A percentile compares a stretch with the other conserved stretches of the same genome.
phyloP scores from a whole-genome alignment of 2,797 vertebrate genomes.

The Enteromius argenteus region DNA sequence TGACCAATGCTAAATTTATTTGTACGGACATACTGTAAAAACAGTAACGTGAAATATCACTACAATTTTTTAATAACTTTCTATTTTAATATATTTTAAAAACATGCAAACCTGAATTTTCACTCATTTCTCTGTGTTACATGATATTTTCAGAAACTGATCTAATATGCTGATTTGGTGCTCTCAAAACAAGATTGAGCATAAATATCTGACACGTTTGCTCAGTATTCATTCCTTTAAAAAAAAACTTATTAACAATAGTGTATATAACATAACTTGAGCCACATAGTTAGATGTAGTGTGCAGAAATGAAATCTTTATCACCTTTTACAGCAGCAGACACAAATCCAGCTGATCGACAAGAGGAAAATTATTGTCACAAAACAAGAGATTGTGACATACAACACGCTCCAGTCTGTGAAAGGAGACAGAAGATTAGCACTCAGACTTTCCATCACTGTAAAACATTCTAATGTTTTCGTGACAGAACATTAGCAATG shows the following conservation, averaged over 20 bases:
- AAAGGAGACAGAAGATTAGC: conserved; percentile 46
- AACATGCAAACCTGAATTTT: too few species aligned
- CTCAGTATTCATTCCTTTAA: not conserved
- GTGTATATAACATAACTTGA: not conserved
- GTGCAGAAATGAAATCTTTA: not conserved
- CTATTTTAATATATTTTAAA: too few species aligned
- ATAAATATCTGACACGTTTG: not conserved
- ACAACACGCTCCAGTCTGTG: conserved; percentile 91
- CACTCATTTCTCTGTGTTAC: too few species aligned
- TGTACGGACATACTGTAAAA: not conserved
- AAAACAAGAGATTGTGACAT: conserved; percentile 81
- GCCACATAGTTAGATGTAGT: not conserved
- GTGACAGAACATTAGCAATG: not conserved
- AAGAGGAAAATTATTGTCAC: conserved; percentile 76
- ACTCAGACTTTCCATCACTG: not conserved
- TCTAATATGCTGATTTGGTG: too few species aligned
- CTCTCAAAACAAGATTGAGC: not conserved
- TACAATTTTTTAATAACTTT: not conserved
- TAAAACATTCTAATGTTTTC: not conserved
- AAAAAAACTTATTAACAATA: not conserved
- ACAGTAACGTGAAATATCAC: not conserved
- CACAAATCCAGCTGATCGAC: conserved; percentile 81
- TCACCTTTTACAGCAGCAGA: conserved; percentile 91
- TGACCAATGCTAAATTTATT: not conserved
- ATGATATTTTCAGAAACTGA: too few species aligned